phyloP scores from a whole-genome alignment of 1,140 invertebrate genomes.

The Diabrotica virgifera region DNA sequence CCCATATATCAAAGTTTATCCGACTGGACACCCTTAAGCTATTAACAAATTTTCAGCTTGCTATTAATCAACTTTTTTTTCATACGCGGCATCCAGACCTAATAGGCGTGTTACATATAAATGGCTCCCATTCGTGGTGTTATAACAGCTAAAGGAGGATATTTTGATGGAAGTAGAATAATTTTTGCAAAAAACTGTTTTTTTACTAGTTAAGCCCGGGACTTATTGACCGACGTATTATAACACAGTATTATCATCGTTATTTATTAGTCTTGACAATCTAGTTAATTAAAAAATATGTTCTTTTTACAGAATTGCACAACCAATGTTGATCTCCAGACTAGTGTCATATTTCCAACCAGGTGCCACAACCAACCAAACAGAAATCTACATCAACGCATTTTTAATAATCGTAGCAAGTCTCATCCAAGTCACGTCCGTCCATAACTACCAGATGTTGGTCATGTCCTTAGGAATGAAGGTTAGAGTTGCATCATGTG shows the following conservation, averaged over 20 bases:
- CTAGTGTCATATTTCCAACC: slow-evolving; percentile 29
- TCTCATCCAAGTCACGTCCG: slow-evolving; percentile 59
- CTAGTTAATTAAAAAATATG: slow-evolving; percentile 17
- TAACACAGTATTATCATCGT: slow-evolving; percentile 13
- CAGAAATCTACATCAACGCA: slow-evolving; percentile 66
- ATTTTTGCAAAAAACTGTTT: no score
- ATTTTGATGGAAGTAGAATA: no score
- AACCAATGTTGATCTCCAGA: slow-evolving; percentile 28
- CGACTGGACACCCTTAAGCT: no score
- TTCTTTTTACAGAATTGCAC: slow-evolving; percentile 49
- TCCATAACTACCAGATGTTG: slow-evolving; percentile 78
- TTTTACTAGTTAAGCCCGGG: no score
- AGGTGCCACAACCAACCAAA: slow-evolving; percentile 22
- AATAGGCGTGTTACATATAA: no score
- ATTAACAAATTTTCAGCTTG: no score
- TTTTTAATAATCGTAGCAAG: slow-evolving; percentile 66
- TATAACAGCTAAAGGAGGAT: no score
- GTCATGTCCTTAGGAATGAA: slow-evolving; percentile 72
- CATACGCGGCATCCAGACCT: no score
- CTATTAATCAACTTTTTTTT: no score
- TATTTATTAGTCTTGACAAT: slow-evolving; percentile 23
- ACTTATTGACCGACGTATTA: no score
- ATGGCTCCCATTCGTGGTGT: no score
- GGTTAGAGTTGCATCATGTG: slow-evolving; percentile 72
- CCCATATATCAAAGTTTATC: no score